Base-by-base conservation (phyloP, 1,140 invertebrate species). In the Cydia strobilella region DNA sequence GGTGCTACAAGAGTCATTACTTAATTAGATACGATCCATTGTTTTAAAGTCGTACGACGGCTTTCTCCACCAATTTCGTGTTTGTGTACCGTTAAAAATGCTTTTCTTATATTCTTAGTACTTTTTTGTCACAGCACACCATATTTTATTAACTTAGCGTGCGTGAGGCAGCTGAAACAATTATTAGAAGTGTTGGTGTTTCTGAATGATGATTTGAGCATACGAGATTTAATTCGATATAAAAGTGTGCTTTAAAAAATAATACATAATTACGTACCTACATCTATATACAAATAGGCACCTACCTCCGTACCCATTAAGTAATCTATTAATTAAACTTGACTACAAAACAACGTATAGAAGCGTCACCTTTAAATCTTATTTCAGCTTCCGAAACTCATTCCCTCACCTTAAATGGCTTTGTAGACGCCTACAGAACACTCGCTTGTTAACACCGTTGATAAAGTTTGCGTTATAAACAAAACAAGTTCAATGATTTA, bases 401-500 rank as follows among this genome's bases (percentile, higher is more conserved):
- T 59, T 59, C 54, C 20, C 54, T 59, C 54, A 59, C 54, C 54
- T 59, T 59, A 59, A 59, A 59, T 23, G 20, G 20, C 54, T 59
- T 59, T 59, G 65, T 69, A 69, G 65, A 59, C 31, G 45, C 69
- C 51, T 39, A 59, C 9, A 59, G 20, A 74, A 39, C 59, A 48
- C 42, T 63, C 45, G 45, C 76, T 74, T 79, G 77, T 74, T 77
- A 82, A 77, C 76, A 71, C 74, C 66, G 76, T 79, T 80, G 75
- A 80, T 76, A 74, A 82, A 84, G 78, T 80, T 86, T 76, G 74
- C 79, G 77, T 74, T 63, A 77, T 76, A 84, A 84, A 84, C 80
- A 69, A 83, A 83, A 79, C 82, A 84, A 87, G 74, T 84, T 83
- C 79, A 84, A 87, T 90, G 87, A 91, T 89, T 90, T 89, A 89